Evolutionary conservation across 2,113 vertebrate genomes (phyloP).

Genomic region (Stomatorhinus ivindoensis): DNA sequence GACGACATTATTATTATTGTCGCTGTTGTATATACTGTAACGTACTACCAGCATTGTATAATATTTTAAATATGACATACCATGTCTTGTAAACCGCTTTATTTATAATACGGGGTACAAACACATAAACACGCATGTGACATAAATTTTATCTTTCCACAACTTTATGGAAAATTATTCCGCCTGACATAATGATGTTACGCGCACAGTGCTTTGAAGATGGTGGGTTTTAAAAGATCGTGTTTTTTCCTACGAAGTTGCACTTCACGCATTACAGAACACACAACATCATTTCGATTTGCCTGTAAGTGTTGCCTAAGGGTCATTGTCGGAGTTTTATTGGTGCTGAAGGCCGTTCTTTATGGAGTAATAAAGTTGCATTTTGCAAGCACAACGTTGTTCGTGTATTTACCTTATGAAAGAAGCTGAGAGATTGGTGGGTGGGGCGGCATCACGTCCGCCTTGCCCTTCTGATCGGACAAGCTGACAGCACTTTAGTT

Average conservation of each 20-base stretch:
- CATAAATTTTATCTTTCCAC: not conserved
- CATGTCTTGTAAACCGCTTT: not conserved
- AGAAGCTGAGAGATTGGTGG: not conserved
- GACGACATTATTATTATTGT: not conserved
- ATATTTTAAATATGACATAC: not conserved
- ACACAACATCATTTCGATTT: not conserved
- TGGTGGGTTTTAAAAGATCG: not conserved
- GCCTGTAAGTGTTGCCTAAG: constrained; percentile 33
- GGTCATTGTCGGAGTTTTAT: constrained; percentile 41
- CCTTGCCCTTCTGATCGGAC: constrained; percentile 10
- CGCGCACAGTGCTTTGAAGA: not conserved
- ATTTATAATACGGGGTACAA: not conserved
- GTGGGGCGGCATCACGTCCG: constrained; percentile 8
- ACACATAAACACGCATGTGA: not conserved
- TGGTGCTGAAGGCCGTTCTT: constrained; percentile 38
- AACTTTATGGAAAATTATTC: not conserved
- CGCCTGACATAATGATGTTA: not conserved
- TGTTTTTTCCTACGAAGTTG: not conserved
- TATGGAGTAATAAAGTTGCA: constrained; percentile 47
- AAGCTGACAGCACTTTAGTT: not conserved
- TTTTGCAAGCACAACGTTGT: constrained; percentile 4
- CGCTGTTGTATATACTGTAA: too few species aligned
- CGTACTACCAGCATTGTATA: not conserved
- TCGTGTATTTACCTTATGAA: constrained; percentile 5
- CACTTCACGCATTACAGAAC: not conserved